Evolutionary conservation across 2,888 invertebrate species (phyloP), one percentile per base, ranked within the genome.

Genomic region (Uloborus plumipes): DNA sequence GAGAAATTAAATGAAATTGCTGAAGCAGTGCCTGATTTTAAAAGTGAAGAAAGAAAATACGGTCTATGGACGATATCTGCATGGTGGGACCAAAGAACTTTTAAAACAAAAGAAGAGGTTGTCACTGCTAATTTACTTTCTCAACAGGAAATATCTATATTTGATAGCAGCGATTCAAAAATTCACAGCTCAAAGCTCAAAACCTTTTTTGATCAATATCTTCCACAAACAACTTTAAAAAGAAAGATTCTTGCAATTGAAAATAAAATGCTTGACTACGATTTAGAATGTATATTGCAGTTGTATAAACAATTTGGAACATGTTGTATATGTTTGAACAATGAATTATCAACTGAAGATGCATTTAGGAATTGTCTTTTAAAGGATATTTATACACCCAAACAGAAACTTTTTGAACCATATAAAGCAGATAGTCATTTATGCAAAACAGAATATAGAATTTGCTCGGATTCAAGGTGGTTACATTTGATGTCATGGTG

Each of bases 401-500:
- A 39, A 39, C 39, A 39, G 9, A 11, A 39, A 11, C 39, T 9
- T 11, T 7, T 39, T 39, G 9, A 7, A 9, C 1, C 47, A 64
- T 6, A n/a, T 39, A 49, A 13, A 64, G 47, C 1, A 16, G 49
- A 1, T 14, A 0, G 9, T 0, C 16, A 14, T 14, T 26, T 15
- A 39, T 51, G 15, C 6, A n/a, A 50, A 51, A 7, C 0, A 9
- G 14, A 13, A 20, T 16, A 66, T 9, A 39, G 6, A 2, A 50
- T 39, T 49, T 11, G 6, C 18, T n/a, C 16, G 7, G 39, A 31
- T 6, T 62, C 73, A 1, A 61, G 59, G 14, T 80, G 73, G 79
- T 18, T 80, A 0, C 50, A 69, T 18, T 47, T 80, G 2, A 67
- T 73, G 73, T 73, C 69, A 1, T 80, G 79, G 79, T 80, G 73